phyloP scores from a whole-genome alignment of 2,888 invertebrate species.

The Chirona hameri region DNA sequence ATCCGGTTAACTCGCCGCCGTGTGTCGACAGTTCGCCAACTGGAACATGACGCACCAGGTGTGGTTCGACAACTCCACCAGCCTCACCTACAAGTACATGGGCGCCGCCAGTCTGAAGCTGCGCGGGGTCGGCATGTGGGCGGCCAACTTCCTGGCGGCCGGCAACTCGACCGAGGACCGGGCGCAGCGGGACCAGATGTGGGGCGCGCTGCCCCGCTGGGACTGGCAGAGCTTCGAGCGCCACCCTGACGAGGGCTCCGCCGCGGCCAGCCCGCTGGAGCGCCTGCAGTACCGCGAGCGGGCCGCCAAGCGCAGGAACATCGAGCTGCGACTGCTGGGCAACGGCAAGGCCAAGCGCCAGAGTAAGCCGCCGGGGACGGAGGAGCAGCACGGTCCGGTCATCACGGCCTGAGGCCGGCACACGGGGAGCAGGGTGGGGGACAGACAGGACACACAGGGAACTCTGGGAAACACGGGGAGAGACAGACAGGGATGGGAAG shows the following conservation, averaged over 20 bases:
- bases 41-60: slow-evolving; percentile 43
- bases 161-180: slow-evolving; percentile 32
- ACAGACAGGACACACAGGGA: too few relatives aligned
- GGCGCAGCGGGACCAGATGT: slow-evolving; percentile 35
- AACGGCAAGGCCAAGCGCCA: not conserved
- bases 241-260: not conserved
- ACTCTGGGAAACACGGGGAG: too few relatives aligned
- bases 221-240: not conserved
- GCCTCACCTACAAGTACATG: slow-evolving; percentile 45
- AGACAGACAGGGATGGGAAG: not conserved
- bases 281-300: not conserved
- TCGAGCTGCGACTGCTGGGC: not conserved
- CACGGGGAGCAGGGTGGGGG: too few relatives aligned
- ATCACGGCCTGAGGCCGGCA: not conserved
- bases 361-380: not conserved
- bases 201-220: slow-evolving; percentile 34
- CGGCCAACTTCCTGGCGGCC: slow-evolving; percentile 46
- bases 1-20: too few relatives aligned
- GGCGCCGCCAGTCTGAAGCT: slow-evolving; percentile 43
- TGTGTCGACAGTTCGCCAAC: not conserved
- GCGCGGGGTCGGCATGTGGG: slow-evolving; percentile 49
- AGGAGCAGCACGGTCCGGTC: not conserved
- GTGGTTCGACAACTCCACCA: slow-evolving; percentile 47
- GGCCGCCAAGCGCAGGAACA: not conserved
- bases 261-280: not conserved